phyloP scores from a whole-genome alignment of 1,140 invertebrate species.

The Drosophila takahashii region DNA sequence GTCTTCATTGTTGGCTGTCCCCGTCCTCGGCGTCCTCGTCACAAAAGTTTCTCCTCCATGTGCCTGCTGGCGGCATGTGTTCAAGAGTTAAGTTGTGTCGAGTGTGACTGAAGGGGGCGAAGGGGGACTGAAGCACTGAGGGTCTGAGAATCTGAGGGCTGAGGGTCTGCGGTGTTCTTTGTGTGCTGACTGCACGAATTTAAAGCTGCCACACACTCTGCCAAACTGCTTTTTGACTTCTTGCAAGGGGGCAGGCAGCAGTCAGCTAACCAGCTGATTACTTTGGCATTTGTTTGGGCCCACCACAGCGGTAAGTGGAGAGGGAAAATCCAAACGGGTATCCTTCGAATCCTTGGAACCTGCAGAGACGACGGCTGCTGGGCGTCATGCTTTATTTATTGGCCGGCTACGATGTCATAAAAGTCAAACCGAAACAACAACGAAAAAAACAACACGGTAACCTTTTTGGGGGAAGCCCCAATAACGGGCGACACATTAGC shows the following conservation, averaged over 20 bases:
- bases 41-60: constrained; percentile 76
- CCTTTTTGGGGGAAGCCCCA: constrained; percentile 68
- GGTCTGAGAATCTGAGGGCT: neutral
- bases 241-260: constrained; percentile 41
- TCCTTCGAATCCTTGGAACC: constrained; percentile 15
- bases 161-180: constrained; percentile 45
- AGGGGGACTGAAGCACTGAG: neutral
- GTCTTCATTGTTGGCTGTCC: constrained; percentile 70
- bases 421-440: constrained; percentile 64
- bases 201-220: constrained; percentile 77
- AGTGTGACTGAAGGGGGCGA: constrained; percentile 46
- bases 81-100: constrained; percentile 78
- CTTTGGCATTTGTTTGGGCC: constrained; percentile 75
- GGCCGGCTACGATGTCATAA: constrained; percentile 71
- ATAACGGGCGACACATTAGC: constrained; percentile 62
- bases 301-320: constrained; percentile 27
- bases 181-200: constrained; percentile 75
- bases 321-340: neutral
- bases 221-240: constrained; percentile 74
- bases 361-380: constrained; percentile 13
- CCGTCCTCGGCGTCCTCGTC: constrained; percentile 48
- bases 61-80: constrained; percentile 82
- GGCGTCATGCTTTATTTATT: constrained; percentile 68
- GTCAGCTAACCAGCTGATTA: constrained; percentile 72
- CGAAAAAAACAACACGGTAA: constrained; percentile 3